Evolutionary conservation across 2,797 vertebrate genomes (phyloP), one percentile per base, ranked within the genome.

Genomic region (Australoheros facetus): DNA sequence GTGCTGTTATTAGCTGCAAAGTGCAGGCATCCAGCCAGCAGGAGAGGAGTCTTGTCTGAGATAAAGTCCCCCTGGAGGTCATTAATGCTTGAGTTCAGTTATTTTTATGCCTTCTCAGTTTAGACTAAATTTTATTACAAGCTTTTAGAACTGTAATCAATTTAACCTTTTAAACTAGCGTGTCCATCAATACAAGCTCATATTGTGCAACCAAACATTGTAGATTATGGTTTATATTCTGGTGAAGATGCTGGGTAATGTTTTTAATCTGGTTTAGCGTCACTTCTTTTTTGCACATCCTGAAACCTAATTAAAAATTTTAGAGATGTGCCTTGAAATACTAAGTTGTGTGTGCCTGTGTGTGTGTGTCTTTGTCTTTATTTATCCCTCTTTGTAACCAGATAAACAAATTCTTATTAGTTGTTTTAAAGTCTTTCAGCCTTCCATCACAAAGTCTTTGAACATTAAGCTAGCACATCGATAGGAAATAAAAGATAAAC

Each of bases 71-170:
- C 32, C 54, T 55, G 73, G 73, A 85, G 73, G 83, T 85, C 66
- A 84, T 84, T 87, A 82, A 83, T 83, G 60, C 78, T 77, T 53
- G 23, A 59, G 17, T 84, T 78, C 16, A 56, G 60, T 82, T 85
- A 81, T 86, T 81, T 83, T 70, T 77, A 56, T 76, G 45, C 73
- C 64, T 39, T 58, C 60, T 77, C 13, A 6, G 56, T 87, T 88
- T 83, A 39, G 69, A 45, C 81, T 82, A 78, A 85, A 81, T 80
- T 74, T 81, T 79, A 59, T 71, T 75, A 76, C 51, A 60, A 28
- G 66, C 81, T 81, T 87, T 85, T 37, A 82, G 56, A 89, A n/a
- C 51, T 62, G 30, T 72, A 64, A 78, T 88, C 26, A 77, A 78
- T 87, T 71, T 45, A 80, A 76, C 78, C 32, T 75, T 79, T 76